These are phyloP conservation scores for Haliclystus octoradiatus DNA, from an alignment of 30 jellyfish, hydroid and myxozoan genomes.

Conservation along the genomic window DNA sequence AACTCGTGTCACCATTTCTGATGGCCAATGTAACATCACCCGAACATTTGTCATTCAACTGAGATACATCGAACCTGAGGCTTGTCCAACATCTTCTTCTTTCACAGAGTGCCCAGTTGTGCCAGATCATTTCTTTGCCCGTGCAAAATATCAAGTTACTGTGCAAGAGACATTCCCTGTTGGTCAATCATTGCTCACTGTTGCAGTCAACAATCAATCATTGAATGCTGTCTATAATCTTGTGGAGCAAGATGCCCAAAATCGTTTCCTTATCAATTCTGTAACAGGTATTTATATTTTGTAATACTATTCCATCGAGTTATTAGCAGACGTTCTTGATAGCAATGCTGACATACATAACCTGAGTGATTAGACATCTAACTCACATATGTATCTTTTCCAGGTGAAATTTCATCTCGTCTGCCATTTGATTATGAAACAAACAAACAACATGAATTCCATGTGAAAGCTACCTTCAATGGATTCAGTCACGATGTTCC, in stretches of 20 bases:
- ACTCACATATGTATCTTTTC: neutral
- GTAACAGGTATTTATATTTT: slow-evolving; percentile 31
- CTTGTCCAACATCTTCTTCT: no score
- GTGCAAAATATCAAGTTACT: no score
- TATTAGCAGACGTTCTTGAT: no score
- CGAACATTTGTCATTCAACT: no score
- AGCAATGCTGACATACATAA: neutral
- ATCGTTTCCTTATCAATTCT: slow-evolving; percentile 29
- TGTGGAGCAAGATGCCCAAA: slow-evolving; percentile 33
- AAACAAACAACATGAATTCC: slow-evolving; percentile 30
- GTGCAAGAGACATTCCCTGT: no score
- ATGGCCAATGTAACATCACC: no score
- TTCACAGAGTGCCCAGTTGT: no score
- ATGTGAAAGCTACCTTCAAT: slow-evolving; percentile 35
- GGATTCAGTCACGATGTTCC: slow-evolving; percentile 25
- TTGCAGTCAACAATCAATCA: slow-evolving; percentile 5
- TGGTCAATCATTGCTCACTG: neutral
- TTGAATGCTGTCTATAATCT: slow-evolving; percentile 43
- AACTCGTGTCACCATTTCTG: no score
- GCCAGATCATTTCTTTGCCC: no score
- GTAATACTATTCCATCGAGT: neutral
- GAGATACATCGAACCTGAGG: no score
- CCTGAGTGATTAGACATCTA: neutral
- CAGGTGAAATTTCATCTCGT: slow-evolving; percentile 34
- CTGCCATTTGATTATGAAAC: slow-evolving; percentile 42